phyloP scores from a whole-genome alignment of 2,113 vertebrate genomes.

The Formicarius rufipectus region DNA sequence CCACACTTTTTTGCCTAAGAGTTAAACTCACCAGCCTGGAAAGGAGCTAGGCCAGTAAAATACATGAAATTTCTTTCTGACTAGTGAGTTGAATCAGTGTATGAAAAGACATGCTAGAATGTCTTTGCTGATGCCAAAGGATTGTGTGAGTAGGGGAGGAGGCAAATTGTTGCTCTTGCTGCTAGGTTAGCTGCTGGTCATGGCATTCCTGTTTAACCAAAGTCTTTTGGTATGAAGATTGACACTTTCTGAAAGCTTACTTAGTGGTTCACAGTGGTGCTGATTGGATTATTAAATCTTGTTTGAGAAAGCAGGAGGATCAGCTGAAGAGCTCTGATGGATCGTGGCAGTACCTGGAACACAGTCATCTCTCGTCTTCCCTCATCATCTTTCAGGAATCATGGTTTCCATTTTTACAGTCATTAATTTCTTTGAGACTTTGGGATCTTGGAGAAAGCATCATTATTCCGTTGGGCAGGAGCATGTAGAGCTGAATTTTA shows the following conservation, averaged over 20 bases:
- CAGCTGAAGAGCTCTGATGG: not conserved
- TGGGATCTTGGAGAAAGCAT: not conserved
- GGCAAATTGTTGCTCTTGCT: not conserved
- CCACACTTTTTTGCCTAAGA: not conserved
- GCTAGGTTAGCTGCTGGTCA: not conserved
- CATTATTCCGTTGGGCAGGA: not conserved
- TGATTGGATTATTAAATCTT: not conserved
- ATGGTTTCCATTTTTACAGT: not conserved
- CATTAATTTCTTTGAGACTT: not conserved
- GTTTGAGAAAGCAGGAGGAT: not conserved
- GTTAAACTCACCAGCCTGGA: not conserved
- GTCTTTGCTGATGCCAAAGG: not conserved
- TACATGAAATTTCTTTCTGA: not conserved
- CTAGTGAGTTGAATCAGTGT: not conserved
- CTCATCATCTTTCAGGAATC: not conserved
- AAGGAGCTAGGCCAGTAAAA: not conserved
- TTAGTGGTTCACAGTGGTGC: not conserved
- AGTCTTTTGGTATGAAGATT: not conserved
- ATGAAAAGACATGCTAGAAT: not conserved
- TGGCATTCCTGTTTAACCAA: not conserved
- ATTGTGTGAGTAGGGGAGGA: not conserved
- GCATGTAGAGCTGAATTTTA: not conserved
- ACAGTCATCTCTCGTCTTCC: not conserved
- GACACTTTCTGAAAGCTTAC: not conserved
- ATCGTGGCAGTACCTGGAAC: not conserved